Base-by-base conservation (phyloP, 2,888 invertebrate genomes). In the Achlya flavicornis region DNA sequence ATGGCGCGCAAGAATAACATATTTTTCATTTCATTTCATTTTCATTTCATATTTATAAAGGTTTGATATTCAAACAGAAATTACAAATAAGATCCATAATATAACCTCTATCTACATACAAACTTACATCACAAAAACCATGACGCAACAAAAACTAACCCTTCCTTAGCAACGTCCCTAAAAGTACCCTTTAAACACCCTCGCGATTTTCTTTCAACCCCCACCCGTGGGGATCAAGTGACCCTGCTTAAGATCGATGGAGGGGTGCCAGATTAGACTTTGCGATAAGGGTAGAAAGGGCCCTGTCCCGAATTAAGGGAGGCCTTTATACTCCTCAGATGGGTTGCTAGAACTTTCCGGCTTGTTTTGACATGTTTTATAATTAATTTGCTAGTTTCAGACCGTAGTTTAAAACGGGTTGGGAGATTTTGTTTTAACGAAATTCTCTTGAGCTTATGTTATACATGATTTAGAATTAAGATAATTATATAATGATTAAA, bases 171-270 rank as follows among this genome's bases (percentile, higher is more conserved):
- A 78, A 78, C 79, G 71, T 71, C 85, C 84, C 86, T 80, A 69
- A 79, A 76, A 80, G 83, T 82, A 86, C 82, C 84, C 86, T 70
- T 70, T 78, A 76, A 77, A 84, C 88, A 82, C 88, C 91, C 91
- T 81, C 84, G 72, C 86, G 82, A 86, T 86, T 91, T 92, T 93
- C 92, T 92, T 93, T 89, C 88, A 88, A 85, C 90, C 91, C 89
- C 83, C 88, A 87, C 80, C 75, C 69, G 69, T 74, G 71, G 85
- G 91, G 91, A 89, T 88, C 85, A 92, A 92, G 91, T 91, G 90
- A 90, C 93, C 92, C 92, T 88, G 83, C 90, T 93, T 93, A 93
- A 93, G 93, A 93, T 93, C 92, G 93, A 93, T 92, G 93, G 89
- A 82, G 87, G 91, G 91, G 90, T 79, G 81, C 75, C 77, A 88